A percentile compares a stretch with the other conserved stretches of the same genome.
Evolutionary conservation across 1,140 invertebrate species (phyloP).

Genomic region (Trypoxylus dichotomus): DNA sequence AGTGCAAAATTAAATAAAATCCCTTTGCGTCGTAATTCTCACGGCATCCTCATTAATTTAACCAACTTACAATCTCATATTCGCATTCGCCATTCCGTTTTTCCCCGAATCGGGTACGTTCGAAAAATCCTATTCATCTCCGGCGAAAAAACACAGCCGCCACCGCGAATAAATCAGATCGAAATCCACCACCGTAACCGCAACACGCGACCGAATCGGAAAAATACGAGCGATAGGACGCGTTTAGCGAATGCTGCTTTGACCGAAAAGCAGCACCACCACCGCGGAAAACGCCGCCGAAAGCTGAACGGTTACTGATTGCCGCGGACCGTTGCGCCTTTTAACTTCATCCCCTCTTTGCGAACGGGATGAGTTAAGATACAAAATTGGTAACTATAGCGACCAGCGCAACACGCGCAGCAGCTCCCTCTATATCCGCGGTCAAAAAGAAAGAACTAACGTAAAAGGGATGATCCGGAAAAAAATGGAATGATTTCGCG

Average conservation of each 20-base stretch:
- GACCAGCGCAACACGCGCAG: neutral
- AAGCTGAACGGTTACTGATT: neutral
- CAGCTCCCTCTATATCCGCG: neutral
- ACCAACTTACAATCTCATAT: too few species aligned
- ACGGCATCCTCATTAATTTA: too few species aligned
- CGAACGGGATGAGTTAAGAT: conserved; percentile 8
- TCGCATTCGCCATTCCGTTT: too few species aligned
- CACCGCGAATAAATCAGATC: too few species aligned
- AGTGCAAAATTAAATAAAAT: too few species aligned
- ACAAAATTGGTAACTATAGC: conserved; percentile 12
- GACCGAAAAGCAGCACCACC: neutral
- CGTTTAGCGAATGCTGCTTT: neutral
- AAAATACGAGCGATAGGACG: neutral
- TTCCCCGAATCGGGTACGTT: too few species aligned
- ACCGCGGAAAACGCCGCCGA: neutral
- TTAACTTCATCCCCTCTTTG: neutral
- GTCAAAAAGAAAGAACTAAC: neutral
- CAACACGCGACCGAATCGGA: neutral
- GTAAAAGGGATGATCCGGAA: too few species aligned
- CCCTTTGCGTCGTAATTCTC: too few species aligned
- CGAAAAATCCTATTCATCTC: too few species aligned
- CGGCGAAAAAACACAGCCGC: too few species aligned
- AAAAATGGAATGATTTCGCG: too few species aligned
- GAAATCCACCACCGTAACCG: too few species aligned
- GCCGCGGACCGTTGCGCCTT: neutral